Conservation (phyloP, 2,113 vertebrate genomes). For the Glaucomys volans region DNA sequence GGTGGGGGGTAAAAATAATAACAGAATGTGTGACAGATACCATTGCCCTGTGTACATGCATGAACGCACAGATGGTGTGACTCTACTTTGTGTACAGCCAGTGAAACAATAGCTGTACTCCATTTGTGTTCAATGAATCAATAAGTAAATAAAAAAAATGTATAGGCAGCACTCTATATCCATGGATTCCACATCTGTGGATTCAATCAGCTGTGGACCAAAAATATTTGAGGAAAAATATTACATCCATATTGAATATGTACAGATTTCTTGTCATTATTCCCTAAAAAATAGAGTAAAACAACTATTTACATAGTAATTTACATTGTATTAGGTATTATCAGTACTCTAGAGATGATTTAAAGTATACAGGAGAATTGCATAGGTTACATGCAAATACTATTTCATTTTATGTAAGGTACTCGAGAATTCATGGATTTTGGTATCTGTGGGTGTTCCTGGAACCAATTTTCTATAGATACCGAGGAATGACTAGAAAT, state of each 20-base stretch:
- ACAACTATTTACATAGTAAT: background rate
- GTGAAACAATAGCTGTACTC: no score
- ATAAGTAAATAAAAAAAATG: no score
- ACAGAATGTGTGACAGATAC: no score
- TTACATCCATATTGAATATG: background rate
- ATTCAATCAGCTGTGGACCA: background rate
- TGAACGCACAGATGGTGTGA: no score
- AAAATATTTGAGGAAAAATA: background rate
- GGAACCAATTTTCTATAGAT: background rate
- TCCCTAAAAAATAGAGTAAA: background rate
- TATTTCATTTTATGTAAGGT: background rate
- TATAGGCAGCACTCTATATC: background rate
- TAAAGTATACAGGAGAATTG: background rate
- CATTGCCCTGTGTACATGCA: no score
- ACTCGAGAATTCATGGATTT: background rate
- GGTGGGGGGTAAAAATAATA: no score
- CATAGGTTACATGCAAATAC: background rate
- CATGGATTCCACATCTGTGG: background rate
- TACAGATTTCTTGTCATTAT: background rate
- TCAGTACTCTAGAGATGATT: background rate
- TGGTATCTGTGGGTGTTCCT: background rate
- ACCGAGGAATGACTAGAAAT: background rate
- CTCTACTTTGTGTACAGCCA: no score
- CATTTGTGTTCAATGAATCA: no score
- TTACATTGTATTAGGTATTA: background rate